Evolutionary conservation across 2,113 vertebrate species (phyloP).

Genomic region (Pampusana beccarii): DNA sequence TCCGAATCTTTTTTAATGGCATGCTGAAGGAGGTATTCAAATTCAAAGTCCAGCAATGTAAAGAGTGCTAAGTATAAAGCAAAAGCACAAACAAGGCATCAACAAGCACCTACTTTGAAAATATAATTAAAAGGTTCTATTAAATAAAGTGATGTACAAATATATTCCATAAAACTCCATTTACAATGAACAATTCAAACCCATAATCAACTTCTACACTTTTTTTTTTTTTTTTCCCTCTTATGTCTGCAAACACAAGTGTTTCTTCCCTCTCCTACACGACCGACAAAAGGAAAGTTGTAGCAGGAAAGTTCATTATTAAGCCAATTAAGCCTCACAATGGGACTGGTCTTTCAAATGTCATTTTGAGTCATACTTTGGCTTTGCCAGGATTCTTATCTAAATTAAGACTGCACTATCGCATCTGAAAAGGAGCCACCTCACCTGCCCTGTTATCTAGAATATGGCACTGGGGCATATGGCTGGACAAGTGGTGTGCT

Average conservation of each 20-base stretch:
- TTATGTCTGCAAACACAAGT: background rate
- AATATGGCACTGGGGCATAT: background rate
- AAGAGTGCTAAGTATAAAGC: background rate
- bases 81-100: background rate
- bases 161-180: background rate
- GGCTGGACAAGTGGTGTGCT: background rate
- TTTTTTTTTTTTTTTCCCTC: background rate
- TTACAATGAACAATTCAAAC: background rate
- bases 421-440: background rate
- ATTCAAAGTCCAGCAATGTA: background rate
- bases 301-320: background rate
- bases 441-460: background rate
- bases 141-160: background rate
- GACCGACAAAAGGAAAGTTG: background rate
- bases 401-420: background rate
- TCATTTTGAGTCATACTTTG: background rate
- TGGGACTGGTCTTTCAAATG: background rate
- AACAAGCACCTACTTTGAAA: background rate
- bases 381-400: background rate
- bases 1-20: background rate
- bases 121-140: background rate
- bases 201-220: background rate
- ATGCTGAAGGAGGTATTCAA: background rate
- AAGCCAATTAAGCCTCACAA: background rate
- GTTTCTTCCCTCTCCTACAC: background rate